phyloP scores from a whole-genome alignment of 1,140 invertebrate species.

The Pomacea maculata region DNA sequence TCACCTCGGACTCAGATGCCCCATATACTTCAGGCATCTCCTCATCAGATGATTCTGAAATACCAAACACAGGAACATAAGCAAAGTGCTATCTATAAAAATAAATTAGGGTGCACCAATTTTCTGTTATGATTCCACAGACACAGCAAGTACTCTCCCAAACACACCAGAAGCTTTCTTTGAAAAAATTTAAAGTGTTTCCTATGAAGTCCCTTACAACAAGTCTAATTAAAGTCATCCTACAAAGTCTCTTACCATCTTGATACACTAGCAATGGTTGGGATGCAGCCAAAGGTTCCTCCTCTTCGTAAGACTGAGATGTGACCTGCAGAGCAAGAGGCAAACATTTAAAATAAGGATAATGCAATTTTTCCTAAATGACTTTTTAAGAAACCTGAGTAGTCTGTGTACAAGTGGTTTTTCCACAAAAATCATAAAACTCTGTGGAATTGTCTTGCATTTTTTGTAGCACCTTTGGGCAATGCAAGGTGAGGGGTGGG shows the following conservation, averaged over 20 bases:
- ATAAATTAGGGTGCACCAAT: not conserved
- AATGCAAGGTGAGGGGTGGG: too few species aligned
- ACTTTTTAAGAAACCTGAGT: not conserved
- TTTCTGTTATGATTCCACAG: not conserved
- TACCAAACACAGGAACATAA: not conserved
- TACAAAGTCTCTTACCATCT: conserved; percentile 45
- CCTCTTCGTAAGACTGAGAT: conserved; percentile 44
- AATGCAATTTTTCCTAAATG: not conserved
- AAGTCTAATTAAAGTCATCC: not conserved
- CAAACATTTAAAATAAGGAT: not conserved
- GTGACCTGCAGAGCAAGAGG: conserved; percentile 37
- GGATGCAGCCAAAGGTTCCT: conserved; percentile 29
- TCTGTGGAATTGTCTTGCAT: not conserved
- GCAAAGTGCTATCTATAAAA: not conserved
- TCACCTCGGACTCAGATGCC: conserved; percentile 35
- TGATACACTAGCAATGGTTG: conserved; percentile 54
- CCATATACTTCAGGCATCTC: conserved; percentile 32
- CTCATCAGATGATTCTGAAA: conserved; percentile 39
- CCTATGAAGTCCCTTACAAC: not conserved
- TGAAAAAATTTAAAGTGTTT: not conserved
- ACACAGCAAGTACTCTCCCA: not conserved
- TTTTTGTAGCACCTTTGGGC: too few species aligned
- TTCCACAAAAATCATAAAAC: not conserved
- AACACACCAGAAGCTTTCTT: not conserved
- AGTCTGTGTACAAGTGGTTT: not conserved